Evolutionary conservation across 1,140 invertebrate genomes (phyloP), one percentile per base, ranked within the genome.

Genomic region (Neuroterus valhalla): DNA sequence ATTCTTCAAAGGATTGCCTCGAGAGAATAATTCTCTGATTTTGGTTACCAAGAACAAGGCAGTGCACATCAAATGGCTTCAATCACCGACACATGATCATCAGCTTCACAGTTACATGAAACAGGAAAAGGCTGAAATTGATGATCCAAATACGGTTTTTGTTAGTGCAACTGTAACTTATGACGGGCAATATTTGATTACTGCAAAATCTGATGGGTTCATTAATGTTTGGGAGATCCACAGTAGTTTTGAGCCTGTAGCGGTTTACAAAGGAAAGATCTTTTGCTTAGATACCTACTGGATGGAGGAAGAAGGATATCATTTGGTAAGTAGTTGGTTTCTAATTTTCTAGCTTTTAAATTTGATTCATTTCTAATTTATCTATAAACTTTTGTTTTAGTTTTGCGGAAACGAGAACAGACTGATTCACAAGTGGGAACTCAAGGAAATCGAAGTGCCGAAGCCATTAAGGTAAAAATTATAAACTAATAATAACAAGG

Each of bases 241-340:
- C 50, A 74, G 66, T 68, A 80, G 80, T 69, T 78, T 78, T 70
- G 76, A 88, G 31, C 70, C 77, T 3, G 68, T 88, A 23, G 85
- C 85, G 4, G 82, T 77, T 66, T 89, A 86, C 19, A 87, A 86
- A 75, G 86, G 82, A 21, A 82, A 81, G 26, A 81, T 88, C n/a
- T 84, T 79, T 62, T 86, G 85, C 12, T 71, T 90, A 38, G 88
- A 90, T 78, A 88, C 87, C 21, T 89, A 88, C 72, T 87, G 81
- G 78, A 70, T 86, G 42, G 31, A 72, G n/a, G 68, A 85, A 15
- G 80, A 89, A 79, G 77, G 78, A 11, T 83, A 74, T 71, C 89
- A 90, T 70, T 78, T 88, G 81, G 88, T 88, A 72, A 38, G 21
- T 42, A 50, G 17, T 50, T 12, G 46, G 38, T 72, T 15, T 23